Conservation (phyloP, 1,140 invertebrate genomes). For the Drosophila willistoni region DNA sequence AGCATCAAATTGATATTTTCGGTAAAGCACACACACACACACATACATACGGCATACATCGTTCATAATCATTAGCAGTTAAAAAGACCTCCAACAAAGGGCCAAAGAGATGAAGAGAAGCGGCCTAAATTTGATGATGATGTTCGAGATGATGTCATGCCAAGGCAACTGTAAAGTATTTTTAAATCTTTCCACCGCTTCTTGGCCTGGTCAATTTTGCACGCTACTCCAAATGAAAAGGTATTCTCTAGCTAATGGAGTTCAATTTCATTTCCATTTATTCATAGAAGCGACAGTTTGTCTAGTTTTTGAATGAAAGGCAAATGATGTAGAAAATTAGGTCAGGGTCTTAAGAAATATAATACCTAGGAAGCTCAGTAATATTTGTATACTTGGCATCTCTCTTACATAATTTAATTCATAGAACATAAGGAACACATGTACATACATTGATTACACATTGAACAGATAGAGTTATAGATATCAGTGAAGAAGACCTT, state of each 20-base stretch:
- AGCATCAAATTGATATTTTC: constrained; percentile 41
- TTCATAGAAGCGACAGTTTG: constrained; percentile 4
- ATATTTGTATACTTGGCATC: too few relatives aligned
- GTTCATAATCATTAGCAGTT: constrained; percentile 7
- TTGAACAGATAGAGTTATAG: too few relatives aligned
- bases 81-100: constrained; percentile 44
- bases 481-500: too few relatives aligned
- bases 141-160: constrained; percentile 63
- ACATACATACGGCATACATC: constrained; percentile 28
- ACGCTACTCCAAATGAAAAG: constrained; percentile 55
- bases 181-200: neutral
- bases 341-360: neutral
- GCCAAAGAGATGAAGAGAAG: constrained; percentile 41
- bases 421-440: too few relatives aligned
- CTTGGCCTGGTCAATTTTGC: constrained; percentile 48
- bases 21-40: constrained; percentile 24
- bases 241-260: constrained; percentile 29
- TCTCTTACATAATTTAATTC: too few relatives aligned
- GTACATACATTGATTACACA: too few relatives aligned
- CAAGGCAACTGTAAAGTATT: constrained; percentile 15
- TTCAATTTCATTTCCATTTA: constrained; percentile 29
- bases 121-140: constrained; percentile 28
- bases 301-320: neutral
- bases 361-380: too few relatives aligned
- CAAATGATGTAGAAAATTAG: neutral